Base-by-base conservation (phyloP, 2,113 vertebrate species). In the Pseudonaja textilis region DNA sequence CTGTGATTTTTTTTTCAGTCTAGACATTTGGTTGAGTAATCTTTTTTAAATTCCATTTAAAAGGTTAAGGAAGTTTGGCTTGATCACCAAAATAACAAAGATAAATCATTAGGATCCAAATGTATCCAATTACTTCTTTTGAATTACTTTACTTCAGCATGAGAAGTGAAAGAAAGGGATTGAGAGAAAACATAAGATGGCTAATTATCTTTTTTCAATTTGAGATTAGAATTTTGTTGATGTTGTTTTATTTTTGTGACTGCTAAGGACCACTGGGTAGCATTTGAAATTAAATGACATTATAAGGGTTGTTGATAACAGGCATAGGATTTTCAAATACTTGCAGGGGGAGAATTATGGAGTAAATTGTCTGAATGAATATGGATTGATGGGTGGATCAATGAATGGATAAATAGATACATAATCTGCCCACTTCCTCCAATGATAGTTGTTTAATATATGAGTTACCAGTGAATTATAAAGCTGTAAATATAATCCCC, bases 401-500 rank as follows among this genome's bases (percentile, higher is more conserved):
- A 69, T 81, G 6, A 39, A 81, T 20, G 6, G 92, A 94, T 94
- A 96, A 97, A 93, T 91, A 90, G 92, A 96, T 12, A 96, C 94
- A 96, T 96, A 97, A 96, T 95, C 87, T 96, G 86, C 69, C 93
- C 95, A 96, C 90, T 90, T 95, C 74, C 85, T 93, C 81, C 91
- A 96, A 88, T 93, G 42, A 89, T 56, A 96, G 94, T 95, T 96
- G 94, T 94, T 96, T 95, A 97, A 97, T 97, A 94, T 97, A 97
- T 97, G 95, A 97, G 85, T 93, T 93, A 95, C 91, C 94, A 93
- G 94, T 96, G 96, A 97, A 95, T 96, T 96, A 95, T 94, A 93
- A 94, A 55, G 61, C 93, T 94, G 95, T 98, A 97, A 98, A 97
- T 98, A 97, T 93, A 96, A 95, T 93, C 91, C 93, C 94, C 26